Percentiles rank a stretch among this genome's conserved stretches.
These are phyloP conservation scores for Anniella stebbinsi DNA, from an alignment of 2,797 vertebrate genomes.

Conservation along the genomic window DNA sequence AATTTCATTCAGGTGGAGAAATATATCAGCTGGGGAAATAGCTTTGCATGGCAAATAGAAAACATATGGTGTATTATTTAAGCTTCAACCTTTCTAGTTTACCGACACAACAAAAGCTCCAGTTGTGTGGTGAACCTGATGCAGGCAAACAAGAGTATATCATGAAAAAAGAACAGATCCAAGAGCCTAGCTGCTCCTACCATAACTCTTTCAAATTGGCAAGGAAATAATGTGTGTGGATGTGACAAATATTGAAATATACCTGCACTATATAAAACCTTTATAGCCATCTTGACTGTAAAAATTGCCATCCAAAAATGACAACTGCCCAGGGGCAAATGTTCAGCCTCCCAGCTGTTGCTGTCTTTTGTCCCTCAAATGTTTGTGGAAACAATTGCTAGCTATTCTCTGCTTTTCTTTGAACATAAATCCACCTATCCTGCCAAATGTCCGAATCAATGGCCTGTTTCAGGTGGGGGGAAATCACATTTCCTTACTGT, in stretches of 20 bases:
- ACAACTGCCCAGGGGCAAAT: not conserved
- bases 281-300: not conserved
- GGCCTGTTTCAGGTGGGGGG: not conserved
- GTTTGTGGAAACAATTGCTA: slow-evolving; percentile 1
- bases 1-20: slow-evolving; percentile 79
- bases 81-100: slow-evolving; percentile 73
- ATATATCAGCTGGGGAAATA: slow-evolving; percentile 79
- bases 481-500: too few relatives aligned
- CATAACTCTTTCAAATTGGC: slow-evolving; percentile 71
- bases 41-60: slow-evolving; percentile 79
- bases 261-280: not conserved
- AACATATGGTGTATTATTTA: slow-evolving; percentile 78
- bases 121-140: slow-evolving; percentile 71
- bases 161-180: slow-evolving; percentile 67
- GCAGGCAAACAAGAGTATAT: slow-evolving; percentile 72
- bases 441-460: not conserved
- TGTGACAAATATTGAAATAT: slow-evolving; percentile 17
- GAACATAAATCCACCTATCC: slow-evolving; percentile 11
- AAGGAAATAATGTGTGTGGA: slow-evolving; percentile 67
- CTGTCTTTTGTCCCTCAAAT: not conserved
- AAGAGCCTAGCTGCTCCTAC: slow-evolving; percentile 65
- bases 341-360: not conserved
- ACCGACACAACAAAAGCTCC: slow-evolving; percentile 75
- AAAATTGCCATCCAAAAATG: not conserved
- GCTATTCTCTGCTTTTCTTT: not conserved